Evolutionary conservation across 2,888 invertebrate species (phyloP).

Genomic region (Mimumesa dahlbomi): DNA sequence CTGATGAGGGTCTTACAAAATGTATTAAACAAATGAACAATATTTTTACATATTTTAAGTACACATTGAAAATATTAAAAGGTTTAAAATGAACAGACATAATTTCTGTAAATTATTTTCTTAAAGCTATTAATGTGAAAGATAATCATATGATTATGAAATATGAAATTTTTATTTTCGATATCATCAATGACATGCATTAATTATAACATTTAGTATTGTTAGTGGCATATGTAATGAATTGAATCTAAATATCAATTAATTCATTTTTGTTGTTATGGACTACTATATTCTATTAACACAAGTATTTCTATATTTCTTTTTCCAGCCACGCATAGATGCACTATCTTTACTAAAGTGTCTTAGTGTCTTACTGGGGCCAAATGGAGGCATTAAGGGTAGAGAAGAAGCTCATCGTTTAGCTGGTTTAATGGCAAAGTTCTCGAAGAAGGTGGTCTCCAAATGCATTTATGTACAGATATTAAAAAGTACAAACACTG

Average conservation of each 20-base stretch:
- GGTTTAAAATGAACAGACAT: no score
- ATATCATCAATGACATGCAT: no score
- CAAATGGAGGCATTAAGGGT: constrained; percentile 93
- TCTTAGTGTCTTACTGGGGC: constrained; percentile 91
- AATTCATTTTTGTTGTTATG: no score
- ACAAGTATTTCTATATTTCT: constrained; percentile 27
- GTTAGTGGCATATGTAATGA: no score
- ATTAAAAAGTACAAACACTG: constrained; percentile 91
- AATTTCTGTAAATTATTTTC: no score
- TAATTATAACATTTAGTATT: no score
- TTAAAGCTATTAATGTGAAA: no score
- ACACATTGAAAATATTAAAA: no score
- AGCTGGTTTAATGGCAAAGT: constrained; percentile 97
- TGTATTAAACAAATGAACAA: neutral
- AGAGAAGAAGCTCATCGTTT: constrained; percentile 93
- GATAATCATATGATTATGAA: no score
- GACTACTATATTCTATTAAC: neutral
- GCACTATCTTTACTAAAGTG: constrained; percentile 94
- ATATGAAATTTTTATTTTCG: no score
- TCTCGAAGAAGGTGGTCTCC: constrained; percentile 96
- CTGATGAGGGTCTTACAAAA: constrained; percentile 75
- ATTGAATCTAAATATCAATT: no score
- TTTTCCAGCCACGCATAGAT: constrained; percentile 93
- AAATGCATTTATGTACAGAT: constrained; percentile 98
- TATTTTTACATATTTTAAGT: no score